These are phyloP conservation scores for Pammene fasciana DNA, from an alignment of 2,888 invertebrate genomes.

Conservation along the genomic window DNA sequence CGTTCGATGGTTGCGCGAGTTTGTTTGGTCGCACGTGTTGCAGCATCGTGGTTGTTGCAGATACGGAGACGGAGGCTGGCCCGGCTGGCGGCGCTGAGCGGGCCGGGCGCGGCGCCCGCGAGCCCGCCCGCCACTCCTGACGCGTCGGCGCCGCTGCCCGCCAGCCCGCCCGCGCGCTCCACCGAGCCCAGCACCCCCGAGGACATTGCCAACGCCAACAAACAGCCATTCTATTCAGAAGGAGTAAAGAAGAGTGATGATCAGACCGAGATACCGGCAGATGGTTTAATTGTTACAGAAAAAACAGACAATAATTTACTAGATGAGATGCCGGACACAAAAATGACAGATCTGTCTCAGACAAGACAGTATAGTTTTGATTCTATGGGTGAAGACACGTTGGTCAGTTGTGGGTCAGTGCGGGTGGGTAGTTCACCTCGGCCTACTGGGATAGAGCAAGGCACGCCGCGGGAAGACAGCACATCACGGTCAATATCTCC, in stretches of 20 bases:
- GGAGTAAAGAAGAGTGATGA: conserved; percentile 68
- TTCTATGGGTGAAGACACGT: conserved; percentile 77
- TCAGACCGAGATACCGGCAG: conserved; percentile 72
- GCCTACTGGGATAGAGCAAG: conserved; percentile 68
- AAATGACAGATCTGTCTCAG: conserved; percentile 80
- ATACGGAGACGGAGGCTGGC: conserved; percentile 90
- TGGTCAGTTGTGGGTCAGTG: conserved; percentile 76
- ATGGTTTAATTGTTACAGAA: conserved; percentile 78
- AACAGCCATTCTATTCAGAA: conserved; percentile 70
- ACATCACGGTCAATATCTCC: conserved; percentile 77
- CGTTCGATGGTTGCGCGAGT: conserved; percentile 63
- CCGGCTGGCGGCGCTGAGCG: conserved; percentile 86
- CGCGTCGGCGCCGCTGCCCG: conserved; percentile 65
- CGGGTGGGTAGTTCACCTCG: conserved; percentile 71
- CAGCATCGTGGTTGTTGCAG: conserved; percentile 76
- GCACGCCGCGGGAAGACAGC: conserved; percentile 70
- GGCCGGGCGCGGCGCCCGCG: conserved; percentile 75
- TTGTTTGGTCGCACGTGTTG: conserved; percentile 63
- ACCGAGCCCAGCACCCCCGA: conserved; percentile 64
- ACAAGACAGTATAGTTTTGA: conserved; percentile 80
- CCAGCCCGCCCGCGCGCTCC: conserved; percentile 55
- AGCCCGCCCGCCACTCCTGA: conserved; percentile 78
- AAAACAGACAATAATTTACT: conserved; percentile 76
- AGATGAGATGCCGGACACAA: conserved; percentile 80
- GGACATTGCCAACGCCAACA: conserved; percentile 66